Evolutionary conservation across 1,140 invertebrate genomes (phyloP).

Genomic region (Drosophila melanica): DNA sequence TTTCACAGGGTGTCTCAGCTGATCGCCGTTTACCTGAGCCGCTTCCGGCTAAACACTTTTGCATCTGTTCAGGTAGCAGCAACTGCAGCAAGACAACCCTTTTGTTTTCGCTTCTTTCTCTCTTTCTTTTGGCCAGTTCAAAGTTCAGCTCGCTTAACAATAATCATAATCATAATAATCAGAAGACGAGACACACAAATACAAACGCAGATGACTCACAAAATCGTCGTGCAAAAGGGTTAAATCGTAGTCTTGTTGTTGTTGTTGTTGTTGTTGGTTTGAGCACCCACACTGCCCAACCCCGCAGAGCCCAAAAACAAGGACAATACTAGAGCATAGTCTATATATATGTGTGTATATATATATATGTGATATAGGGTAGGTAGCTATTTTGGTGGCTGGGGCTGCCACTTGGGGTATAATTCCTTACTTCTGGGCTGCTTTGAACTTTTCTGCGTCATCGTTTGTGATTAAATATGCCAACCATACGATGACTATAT

Average conservation of each 20-base stretch:
- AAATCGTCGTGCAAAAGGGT: not conserved
- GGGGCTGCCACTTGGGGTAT: conserved; percentile 50
- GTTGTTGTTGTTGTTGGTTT: not conserved
- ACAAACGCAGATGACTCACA: not conserved
- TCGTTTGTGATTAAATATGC: conserved; percentile 77
- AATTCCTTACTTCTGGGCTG: conserved; percentile 36
- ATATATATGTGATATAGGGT: conserved; percentile 5
- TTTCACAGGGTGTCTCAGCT: conserved; percentile 45
- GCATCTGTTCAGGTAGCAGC: conserved; percentile 36
- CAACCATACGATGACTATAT: conserved; percentile 49
- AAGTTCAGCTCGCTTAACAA: conserved; percentile 57
- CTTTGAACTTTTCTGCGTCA: conserved; percentile 76
- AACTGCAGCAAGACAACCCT: conserved; percentile 29
- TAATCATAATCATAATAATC: conserved; percentile 42
- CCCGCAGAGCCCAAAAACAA: not conserved
- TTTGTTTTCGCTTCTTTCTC: too few species aligned
- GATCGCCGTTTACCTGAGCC: conserved; percentile 61
- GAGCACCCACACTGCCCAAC: conserved; percentile 27
- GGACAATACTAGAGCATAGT: conserved; percentile 21
- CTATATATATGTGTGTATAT: not conserved
- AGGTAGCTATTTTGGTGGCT: conserved; percentile 12
- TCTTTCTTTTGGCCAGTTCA: conserved; percentile 37
- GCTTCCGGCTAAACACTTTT: conserved; percentile 56
- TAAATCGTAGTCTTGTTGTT: not conserved
- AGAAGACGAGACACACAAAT: conserved; percentile 16